Conservation (phyloP, 2,113 vertebrate genomes). For the Pyxicephalus adspersus region DNA sequence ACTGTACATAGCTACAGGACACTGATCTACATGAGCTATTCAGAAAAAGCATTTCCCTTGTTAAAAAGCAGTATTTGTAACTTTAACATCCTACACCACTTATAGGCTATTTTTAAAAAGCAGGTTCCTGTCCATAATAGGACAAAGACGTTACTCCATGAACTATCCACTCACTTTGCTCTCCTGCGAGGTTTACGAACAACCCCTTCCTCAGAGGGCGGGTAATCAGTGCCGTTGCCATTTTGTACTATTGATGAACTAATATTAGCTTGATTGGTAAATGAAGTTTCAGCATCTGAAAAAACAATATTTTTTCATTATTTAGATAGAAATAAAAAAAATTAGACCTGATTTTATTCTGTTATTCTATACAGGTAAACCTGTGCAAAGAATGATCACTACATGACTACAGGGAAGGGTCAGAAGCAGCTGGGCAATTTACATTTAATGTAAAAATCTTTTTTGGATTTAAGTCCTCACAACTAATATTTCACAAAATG, state of each 20-base stretch:
- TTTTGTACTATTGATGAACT: conserved; percentile 75
- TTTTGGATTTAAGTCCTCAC: not conserved
- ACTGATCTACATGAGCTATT: not conserved
- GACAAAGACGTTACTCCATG: too few species aligned
- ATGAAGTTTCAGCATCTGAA: conserved; percentile 75
- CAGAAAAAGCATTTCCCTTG: not conserved
- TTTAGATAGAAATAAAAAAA: too few species aligned
- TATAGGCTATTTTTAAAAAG: too few species aligned
- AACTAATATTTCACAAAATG: not conserved
- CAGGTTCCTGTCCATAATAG: too few species aligned
- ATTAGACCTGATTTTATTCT: not conserved
- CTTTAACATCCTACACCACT: too few species aligned
- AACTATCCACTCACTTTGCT: conserved; percentile 76
- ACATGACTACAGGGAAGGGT: not conserved
- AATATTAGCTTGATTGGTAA: conserved; percentile 65
- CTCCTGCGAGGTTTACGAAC: conserved; percentile 80
- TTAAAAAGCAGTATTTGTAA: not conserved
- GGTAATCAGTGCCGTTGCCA: conserved; percentile 75
- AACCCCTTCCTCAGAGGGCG: conserved; percentile 76
- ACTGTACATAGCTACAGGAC: not conserved
- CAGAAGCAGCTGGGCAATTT: not conserved
- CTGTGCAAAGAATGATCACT: not conserved
- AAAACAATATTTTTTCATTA: not conserved
- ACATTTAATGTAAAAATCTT: not conserved
- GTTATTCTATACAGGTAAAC: not conserved